A percentile compares a stretch with the other conserved stretches of the same genome.
phyloP scores from a whole-genome alignment of 2,113 vertebrate species.

The Cairina moschata region DNA sequence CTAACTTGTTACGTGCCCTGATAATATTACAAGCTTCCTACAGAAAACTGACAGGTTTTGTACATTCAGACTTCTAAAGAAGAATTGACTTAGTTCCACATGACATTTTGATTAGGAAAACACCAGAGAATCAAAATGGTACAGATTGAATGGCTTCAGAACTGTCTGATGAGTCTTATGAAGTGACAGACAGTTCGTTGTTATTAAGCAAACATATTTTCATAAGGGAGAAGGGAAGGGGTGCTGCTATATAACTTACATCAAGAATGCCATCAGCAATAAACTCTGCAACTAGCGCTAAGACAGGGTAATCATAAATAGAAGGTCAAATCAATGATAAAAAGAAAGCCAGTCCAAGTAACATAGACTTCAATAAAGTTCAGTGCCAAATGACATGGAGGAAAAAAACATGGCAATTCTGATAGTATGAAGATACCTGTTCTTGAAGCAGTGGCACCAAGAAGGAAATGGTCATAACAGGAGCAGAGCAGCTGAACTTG shows the following conservation, averaged over 20 bases:
- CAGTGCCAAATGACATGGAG: not conserved
- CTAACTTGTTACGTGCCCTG: not conserved
- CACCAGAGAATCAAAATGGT: not conserved
- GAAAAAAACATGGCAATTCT: not conserved
- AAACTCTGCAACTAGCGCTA: not conserved
- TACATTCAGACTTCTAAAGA: not conserved
- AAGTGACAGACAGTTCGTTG: not conserved
- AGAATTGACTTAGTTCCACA: not conserved
- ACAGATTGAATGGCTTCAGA: not conserved
- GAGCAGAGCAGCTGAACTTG: not conserved
- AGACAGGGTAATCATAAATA: not conserved
- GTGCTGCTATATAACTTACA: not conserved
- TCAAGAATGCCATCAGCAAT: not conserved
- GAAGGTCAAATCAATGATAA: not conserved
- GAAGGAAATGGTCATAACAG: accelerated
- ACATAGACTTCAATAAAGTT: not conserved
- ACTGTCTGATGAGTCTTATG: not conserved
- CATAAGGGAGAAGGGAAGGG: not conserved
- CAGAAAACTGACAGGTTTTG: not conserved
- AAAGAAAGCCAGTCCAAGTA: not conserved
- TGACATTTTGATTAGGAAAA: not conserved
- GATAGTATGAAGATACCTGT: not conserved
- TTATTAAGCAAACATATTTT: not conserved
- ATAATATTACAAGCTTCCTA: not conserved
- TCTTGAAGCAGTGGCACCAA: not conserved